A percentile compares a stretch with the other conserved stretches of the same genome.
These are phyloP conservation scores for Leucophenga maculata DNA, from an alignment of 2,888 invertebrate species.

Conservation along the genomic window DNA sequence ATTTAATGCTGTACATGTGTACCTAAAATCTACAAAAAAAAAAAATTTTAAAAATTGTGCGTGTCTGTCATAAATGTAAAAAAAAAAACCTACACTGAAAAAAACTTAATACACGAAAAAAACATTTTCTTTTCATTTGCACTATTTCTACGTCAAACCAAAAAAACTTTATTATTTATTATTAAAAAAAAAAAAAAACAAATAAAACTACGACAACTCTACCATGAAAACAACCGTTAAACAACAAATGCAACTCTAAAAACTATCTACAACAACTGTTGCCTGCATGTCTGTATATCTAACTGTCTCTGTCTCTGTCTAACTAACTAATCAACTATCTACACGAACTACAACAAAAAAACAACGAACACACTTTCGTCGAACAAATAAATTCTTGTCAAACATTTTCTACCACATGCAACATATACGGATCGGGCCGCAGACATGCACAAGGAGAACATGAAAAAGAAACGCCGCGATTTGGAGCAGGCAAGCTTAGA, in stretches of 20 bases:
- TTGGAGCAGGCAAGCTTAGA: constrained; percentile 90
- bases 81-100: neutral
- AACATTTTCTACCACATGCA: constrained; percentile 76
- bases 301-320: no score
- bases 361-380: constrained; percentile 52
- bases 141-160: constrained; percentile 22
- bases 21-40: neutral
- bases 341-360: constrained; percentile 37
- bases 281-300: constrained; percentile 53
- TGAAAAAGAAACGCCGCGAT: constrained; percentile 90
- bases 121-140: neutral
- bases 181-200: neutral
- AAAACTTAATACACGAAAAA: neutral
- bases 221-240: constrained; percentile 45
- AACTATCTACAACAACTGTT: constrained; percentile 53
- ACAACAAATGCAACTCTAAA: constrained; percentile 49
- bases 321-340: constrained; percentile 48
- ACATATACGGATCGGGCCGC: constrained; percentile 78
- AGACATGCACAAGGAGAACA: constrained; percentile 86
- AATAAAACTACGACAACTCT: constrained; percentile 17
- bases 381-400: constrained; percentile 73
- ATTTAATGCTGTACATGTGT: neutral
- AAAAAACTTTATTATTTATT: neutral
- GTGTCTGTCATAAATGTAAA: constrained; percentile 7
- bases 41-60: neutral